phyloP scores from a whole-genome alignment of 2,888 invertebrate species.

The Clanis bilineata region DNA sequence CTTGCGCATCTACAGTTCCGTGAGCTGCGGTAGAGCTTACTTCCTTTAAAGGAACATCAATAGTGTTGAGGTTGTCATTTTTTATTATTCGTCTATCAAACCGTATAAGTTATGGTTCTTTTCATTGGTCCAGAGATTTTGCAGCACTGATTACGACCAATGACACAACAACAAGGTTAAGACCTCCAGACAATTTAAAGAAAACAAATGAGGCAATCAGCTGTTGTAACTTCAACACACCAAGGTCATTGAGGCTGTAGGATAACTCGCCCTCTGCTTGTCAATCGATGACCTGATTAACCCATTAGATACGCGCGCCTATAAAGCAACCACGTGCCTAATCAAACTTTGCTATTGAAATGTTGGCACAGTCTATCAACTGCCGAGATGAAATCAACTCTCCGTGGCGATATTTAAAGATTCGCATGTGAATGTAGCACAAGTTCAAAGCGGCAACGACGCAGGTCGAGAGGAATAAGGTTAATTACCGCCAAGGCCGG shows the following conservation, averaged over 20 bases:
- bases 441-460: conserved; percentile 70
- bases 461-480: conserved; percentile 63
- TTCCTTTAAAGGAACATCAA: too few species aligned
- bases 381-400: conserved; percentile 48
- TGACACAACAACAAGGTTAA: neutral
- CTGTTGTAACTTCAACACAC: neutral
- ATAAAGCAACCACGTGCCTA: conserved; percentile 56
- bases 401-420: conserved; percentile 69
- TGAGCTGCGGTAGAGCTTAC: too few species aligned
- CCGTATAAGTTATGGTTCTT: neutral
- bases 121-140: neutral
- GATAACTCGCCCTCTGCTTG: conserved; percentile 1
- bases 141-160: neutral
- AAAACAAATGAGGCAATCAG: neutral
- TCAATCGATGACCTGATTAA: conserved; percentile 8
- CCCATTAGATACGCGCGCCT: conserved; percentile 9
- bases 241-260: neutral
- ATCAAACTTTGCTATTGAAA: conserved; percentile 56
- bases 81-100: too few species aligned
- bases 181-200: neutral
- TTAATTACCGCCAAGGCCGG: conserved; percentile 75
- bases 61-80: too few species aligned
- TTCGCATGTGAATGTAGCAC: conserved; percentile 65
- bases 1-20: too few species aligned
- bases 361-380: conserved; percentile 61